phyloP scores from a whole-genome alignment of 2,888 invertebrate species.

The Dolichopus griseipennis region DNA sequence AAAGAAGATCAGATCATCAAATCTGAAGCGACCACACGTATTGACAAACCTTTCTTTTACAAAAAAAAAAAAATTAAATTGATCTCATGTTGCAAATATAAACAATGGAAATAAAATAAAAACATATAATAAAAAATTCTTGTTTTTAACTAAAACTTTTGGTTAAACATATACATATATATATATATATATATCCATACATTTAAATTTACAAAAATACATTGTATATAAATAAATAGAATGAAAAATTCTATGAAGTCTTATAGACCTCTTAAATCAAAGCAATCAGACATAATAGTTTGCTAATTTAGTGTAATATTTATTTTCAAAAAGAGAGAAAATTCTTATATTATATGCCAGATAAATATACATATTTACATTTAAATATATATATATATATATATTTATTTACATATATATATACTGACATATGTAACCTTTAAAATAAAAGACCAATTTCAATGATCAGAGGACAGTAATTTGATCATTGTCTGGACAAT shows the following conservation, averaged over 20 bases:
- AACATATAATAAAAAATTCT: too few relatives aligned
- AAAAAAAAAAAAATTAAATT: not conserved
- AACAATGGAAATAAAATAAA: too few relatives aligned
- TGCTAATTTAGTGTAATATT: not conserved
- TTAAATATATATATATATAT: too few relatives aligned
- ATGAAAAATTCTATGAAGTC: not conserved
- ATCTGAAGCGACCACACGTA: not conserved
- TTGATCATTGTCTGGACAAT: not conserved
- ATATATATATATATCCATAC: too few relatives aligned
- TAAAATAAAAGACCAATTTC: not conserved
- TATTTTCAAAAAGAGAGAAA: too few relatives aligned
- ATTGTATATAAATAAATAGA: too few relatives aligned
- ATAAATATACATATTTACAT: too few relatives aligned
- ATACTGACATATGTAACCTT: not conserved
- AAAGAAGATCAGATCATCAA: not conserved
- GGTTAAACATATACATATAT: not conserved
- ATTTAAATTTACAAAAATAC: too few relatives aligned
- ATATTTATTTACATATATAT: too few relatives aligned
- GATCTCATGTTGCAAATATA: not conserved
- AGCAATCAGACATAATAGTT: conserved; percentile 6
- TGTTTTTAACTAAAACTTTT: not conserved
- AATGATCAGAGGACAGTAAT: not conserved
- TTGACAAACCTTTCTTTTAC: not conserved
- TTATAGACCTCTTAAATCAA: not conserved
- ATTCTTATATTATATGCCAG: too few relatives aligned